Conservation (phyloP, 37 sponge, comb jelly and placozoan genomes). For the Spongia lamella region DNA sequence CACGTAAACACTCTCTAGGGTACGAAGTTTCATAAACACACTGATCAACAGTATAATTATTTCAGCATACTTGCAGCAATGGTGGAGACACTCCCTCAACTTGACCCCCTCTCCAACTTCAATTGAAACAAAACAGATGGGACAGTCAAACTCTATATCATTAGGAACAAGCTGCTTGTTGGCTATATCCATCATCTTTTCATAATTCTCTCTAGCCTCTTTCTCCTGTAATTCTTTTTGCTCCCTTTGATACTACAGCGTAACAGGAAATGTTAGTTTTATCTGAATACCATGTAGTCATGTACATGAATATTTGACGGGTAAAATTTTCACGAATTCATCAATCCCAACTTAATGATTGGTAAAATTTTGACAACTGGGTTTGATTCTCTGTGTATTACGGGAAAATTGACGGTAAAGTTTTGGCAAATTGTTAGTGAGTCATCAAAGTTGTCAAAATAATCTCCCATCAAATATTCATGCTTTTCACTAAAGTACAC, state of each 20-base stretch:
- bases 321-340: no score
- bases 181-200: conserved; percentile 51
- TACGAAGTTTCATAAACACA: background rate
- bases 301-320: no score
- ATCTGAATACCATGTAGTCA: no score
- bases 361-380: no score
- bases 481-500: no score
- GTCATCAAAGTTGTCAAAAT: no score
- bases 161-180: conserved; percentile 47
- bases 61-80: conserved; percentile 81
- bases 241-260: conserved; percentile 31
- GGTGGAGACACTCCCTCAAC: conserved; percentile 82
- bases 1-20: conserved; percentile 74
- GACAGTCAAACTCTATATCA: conserved; percentile 80
- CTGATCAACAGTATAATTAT: background rate
- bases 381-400: no score
- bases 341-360: no score
- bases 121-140: conserved; percentile 56
- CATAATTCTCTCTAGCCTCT: conserved; percentile 59
- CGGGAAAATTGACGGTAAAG: no score
- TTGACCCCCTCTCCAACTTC: conserved; percentile 84
- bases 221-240: conserved; percentile 18
- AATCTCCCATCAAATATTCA: no score
- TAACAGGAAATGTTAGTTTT: no score
- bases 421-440: no score